A percentile compares a stretch with the other conserved stretches of the same genome.
Conservation (phyloP, 2,113 vertebrate genomes). For the Vidua chalybeata region DNA sequence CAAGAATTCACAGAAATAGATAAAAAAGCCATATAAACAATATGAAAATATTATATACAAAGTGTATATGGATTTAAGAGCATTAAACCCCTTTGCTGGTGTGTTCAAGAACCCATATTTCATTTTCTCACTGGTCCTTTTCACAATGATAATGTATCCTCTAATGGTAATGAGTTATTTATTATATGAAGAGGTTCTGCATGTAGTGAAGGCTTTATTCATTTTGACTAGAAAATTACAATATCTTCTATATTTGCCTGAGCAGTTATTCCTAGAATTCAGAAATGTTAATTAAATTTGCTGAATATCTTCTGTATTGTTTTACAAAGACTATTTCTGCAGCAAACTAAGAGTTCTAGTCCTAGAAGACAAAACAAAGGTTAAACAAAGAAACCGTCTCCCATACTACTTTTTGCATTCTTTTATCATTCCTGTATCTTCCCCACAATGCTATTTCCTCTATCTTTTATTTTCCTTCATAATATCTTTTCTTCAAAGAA, state of each 20-base stretch:
- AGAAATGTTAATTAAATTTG: neutral
- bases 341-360: neutral
- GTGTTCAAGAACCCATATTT: neutral
- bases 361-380: neutral
- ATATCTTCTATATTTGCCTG: neutral
- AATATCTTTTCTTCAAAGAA: neutral
- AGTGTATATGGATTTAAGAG: neutral
- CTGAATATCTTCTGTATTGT: neutral
- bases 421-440: neutral
- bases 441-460: neutral
- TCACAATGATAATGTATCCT: neutral
- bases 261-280: neutral
- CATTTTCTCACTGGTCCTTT: neutral
- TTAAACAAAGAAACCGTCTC: neutral
- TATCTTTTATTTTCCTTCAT: neutral
- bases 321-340: neutral
- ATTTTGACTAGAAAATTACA: neutral
- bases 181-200: neutral
- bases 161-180: neutral
- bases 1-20: neutral
- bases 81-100: neutral
- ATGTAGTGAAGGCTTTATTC: rapidly evolving
- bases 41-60: neutral
- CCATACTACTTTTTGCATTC: neutral
- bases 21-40: neutral